Base-by-base conservation (phyloP, 2,113 vertebrate genomes). In the Mixornis gularis region DNA sequence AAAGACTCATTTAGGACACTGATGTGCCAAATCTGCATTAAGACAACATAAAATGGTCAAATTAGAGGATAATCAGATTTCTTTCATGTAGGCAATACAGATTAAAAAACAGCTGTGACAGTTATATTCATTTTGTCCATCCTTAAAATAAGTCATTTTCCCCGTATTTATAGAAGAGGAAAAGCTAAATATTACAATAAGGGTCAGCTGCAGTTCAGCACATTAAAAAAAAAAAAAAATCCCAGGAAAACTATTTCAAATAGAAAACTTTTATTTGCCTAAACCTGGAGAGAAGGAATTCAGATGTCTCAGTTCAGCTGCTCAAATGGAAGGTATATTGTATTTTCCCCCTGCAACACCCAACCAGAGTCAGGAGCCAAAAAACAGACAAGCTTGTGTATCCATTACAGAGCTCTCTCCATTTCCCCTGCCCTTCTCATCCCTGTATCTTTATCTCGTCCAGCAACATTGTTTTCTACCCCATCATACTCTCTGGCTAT, bases 381-480 rank as follows among this genome's bases (percentile, higher is more conserved):
- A 93, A 95, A 53, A 30, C 36, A 81, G 40, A 51, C 4, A 10
- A 68, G 41, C 69, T 30, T 74, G 55, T 51, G 32, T 32, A 78
- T 59, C 87, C 12, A 7, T 91, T 90, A 82, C 17, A 85, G 52
- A 90, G 69, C 85, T 65, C 77, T 72, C 69, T 62, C 58, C 82
- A 66, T 93, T 91, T 91, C 95, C 90, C 79, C 72, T 83, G 73
- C 59, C 55, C 89, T 65, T 92, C 63, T 90, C 87, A 93, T 93
- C 95, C 88, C 94, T 83, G 52, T 91, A 79, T 95, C 96, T 97
- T 97, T 94, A 97, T 96, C 96, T 93, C 30, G 40, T 95, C 97
- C 81, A 53, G 96, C 92, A 94, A 73, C 95, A 86, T 95, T 87
- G 96, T 96, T 96, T 97, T 95, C 96, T 97, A 95, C 90, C 90